A percentile compares a stretch with the other conserved stretches of the same genome.
Evolutionary conservation across 2,888 invertebrate genomes (phyloP).

Genomic region (Acrobasis consociella): DNA sequence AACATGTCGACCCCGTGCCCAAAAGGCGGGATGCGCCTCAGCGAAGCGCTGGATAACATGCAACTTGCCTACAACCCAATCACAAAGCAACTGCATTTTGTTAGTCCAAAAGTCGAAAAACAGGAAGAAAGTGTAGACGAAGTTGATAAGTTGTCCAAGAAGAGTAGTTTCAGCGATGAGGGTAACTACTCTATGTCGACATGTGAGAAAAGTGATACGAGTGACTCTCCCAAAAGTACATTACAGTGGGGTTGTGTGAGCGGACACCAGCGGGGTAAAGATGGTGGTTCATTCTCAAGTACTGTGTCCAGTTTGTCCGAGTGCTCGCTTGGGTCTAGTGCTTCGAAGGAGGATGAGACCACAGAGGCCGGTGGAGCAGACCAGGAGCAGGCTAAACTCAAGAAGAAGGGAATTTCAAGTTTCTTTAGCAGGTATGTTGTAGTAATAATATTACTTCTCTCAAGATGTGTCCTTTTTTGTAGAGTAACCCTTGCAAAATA

Average conservation of each 20-base stretch:
- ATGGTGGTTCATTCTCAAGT: slow-evolving; percentile 86
- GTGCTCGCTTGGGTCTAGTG: slow-evolving; percentile 85
- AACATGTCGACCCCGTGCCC: slow-evolving; percentile 57
- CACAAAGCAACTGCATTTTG: slow-evolving; percentile 87
- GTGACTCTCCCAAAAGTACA: slow-evolving; percentile 78
- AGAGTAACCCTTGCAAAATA: too few relatives aligned
- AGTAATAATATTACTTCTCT: slow-evolving; percentile 18
- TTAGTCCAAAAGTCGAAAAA: slow-evolving; percentile 73
- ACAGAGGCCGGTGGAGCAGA: slow-evolving; percentile 49
- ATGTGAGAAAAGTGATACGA: slow-evolving; percentile 78
- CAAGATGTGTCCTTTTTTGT: too few relatives aligned
- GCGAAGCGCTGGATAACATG: slow-evolving; percentile 88
- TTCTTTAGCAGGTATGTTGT: slow-evolving; percentile 84
- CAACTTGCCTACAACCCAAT: slow-evolving; percentile 89
- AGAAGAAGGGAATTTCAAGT: slow-evolving; percentile 84
- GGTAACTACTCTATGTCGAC: slow-evolving; percentile 77
- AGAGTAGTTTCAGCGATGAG: slow-evolving; percentile 79
- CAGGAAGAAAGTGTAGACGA: slow-evolving; percentile 62
- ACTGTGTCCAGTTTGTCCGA: slow-evolving; percentile 88
- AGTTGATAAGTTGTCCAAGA: slow-evolving; percentile 73
- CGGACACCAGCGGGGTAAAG: slow-evolving; percentile 80
- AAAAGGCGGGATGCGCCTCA: slow-evolving; percentile 83
- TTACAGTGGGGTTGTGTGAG: slow-evolving; percentile 74
- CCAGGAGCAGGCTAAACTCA: slow-evolving; percentile 72
- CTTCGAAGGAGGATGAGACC: slow-evolving; percentile 77